Conservation (phyloP, 1,140 invertebrate species). For the Drosophila eugracilis region DNA sequence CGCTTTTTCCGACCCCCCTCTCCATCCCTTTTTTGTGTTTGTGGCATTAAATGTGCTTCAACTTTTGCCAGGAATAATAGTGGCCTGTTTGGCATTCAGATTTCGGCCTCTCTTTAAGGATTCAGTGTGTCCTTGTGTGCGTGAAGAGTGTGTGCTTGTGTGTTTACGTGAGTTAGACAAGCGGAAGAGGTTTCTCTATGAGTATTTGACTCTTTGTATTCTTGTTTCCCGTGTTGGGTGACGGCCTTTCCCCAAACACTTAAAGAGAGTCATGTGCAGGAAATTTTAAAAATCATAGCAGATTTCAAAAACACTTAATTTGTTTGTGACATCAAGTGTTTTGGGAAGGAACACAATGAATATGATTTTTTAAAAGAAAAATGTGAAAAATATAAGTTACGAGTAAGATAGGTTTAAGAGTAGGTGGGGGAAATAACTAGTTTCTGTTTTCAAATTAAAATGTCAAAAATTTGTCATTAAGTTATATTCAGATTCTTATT, state of each 20-base stretch:
- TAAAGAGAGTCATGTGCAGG: neutral
- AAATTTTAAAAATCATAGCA: neutral
- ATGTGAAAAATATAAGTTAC: no score
- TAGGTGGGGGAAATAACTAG: no score
- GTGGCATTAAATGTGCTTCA: constrained; percentile 73
- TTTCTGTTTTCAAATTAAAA: no score
- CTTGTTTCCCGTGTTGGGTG: neutral
- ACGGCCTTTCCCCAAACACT: neutral
- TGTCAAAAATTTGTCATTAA: no score
- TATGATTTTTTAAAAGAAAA: no score
- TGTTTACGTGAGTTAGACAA: constrained; percentile 14
- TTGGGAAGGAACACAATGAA: neutral
- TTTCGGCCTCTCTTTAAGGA: constrained; percentile 30
- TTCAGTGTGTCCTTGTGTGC: neutral
- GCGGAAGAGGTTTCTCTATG: constrained; percentile 19
- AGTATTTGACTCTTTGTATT: neutral
- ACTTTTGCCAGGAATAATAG: constrained; percentile 50
- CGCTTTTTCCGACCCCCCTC: constrained; percentile 37
- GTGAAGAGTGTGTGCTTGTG: neutral
- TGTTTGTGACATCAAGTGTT: neutral
- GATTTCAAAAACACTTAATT: neutral
- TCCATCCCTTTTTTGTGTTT: constrained; percentile 29
- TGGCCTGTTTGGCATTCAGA: constrained; percentile 11
- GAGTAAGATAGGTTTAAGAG: no score
- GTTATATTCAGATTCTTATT: no score